Base-by-base conservation (phyloP, 2,113 vertebrate species). In the Tragelaphus scriptus region DNA sequence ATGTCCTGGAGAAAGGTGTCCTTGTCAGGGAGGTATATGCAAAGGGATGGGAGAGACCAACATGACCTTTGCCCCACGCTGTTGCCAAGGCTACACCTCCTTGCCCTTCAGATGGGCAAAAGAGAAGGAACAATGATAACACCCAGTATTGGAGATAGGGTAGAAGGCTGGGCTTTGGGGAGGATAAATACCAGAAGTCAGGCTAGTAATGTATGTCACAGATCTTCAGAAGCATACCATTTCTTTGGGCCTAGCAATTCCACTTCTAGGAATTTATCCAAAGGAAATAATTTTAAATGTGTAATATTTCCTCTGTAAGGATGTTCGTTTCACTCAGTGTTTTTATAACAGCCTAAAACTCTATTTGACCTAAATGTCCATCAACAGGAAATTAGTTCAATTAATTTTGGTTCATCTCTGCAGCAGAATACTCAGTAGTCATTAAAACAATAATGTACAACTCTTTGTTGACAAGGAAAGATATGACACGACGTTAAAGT, bases 381-480 rank as follows among this genome's bases (percentile, higher is more conserved):
- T 79, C 36, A 93, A 28, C 25, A 86, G 68, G 88, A 94, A 80
- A 95, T 49, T 55, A 61, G 25, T 86, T 96, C 82, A 85, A 91
- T 88, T 91, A 85, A 86, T 93, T 98, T 88, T 77, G 25, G n/a
- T 32, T 91, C 71, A 44, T 71, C 19, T n/a, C 25, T 93, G 36
- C 53, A 93, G 47, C 23, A 9, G 28, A 61, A 86, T 84, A 86
- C 58, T 86, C 59, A 79, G 85, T 25, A 88, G 25, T 26, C 92
- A 91, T 90, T 96, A 89, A 97, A 94, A 94, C 36, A 97, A 84
- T 93, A 88, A 95, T 26, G 15, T 61, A 40, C 7, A 47, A 30
- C 93, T 93, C 90, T 61, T 59, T 26, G 58, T 80, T 91, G 93
- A 95, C 63, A 75, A 95, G 49, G 51, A 91, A 84, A 81, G 56